Base-by-base conservation (phyloP, 2,888 invertebrate species). In the Hipparchia semele region DNA sequence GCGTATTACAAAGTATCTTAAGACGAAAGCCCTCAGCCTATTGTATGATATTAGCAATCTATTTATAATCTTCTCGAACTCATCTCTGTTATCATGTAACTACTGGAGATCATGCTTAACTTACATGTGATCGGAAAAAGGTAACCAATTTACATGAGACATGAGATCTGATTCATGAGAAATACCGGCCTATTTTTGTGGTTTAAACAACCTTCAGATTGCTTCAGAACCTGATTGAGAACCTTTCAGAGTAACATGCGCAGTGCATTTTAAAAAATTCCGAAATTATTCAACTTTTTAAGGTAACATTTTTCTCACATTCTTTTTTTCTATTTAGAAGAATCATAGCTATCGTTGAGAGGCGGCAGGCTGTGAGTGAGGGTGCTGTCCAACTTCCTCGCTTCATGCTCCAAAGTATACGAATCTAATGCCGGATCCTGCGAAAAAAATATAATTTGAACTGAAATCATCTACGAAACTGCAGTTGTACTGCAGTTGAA, bases 391-490 rank as follows among this genome's bases (percentile, higher is more conserved):
- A 95, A 84, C 84, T 95, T 98, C 80, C 98, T 95, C 6, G 98
- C 97, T 90, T 99, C 99, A 84, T 97, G 98, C 86, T 99, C 98
- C 83, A 99, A 91, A 0, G 98, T 95, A 78, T 97, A 95, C 0
- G 98, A 97, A 90, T 98, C 98, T 70, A 98, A 90, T 0, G 96
- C 96, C 2, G 98, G 98, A 89, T 99, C 98, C 90, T 96, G 95
- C 13, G 10, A 53, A 49, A 45, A 23, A 64, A 12, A 53, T 49
- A 6, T 13, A 49, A 33, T 65, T 23, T 49, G 1, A 49, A 62
- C 2, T 39, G 39, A 39, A 39, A 39, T 39, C 39, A 4, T 39
- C 39, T 39, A 39, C 39, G 23, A 39, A 39, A 39, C 5, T 39
- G 39, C 39, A 39, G 39, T 39, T 39, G 2, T 39, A 39, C 4